A percentile compares a stretch with the other conserved stretches of the same genome.
Evolutionary conservation across 2,113 vertebrate species (phyloP).

Genomic region (Elaphurus davidianus): DNA sequence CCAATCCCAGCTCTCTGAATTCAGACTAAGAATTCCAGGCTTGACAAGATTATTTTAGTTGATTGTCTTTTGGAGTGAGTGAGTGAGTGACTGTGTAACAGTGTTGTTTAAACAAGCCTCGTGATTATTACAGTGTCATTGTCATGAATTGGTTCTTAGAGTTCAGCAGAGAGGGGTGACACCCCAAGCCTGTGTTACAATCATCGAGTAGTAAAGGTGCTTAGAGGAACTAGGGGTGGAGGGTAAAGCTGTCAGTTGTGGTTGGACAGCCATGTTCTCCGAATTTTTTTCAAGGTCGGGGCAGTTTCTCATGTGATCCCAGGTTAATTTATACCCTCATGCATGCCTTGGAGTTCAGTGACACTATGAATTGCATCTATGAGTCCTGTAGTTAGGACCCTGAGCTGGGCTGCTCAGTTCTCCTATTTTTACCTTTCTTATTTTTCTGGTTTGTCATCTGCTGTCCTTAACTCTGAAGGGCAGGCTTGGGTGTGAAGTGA

Average conservation of each 20-base stretch:
- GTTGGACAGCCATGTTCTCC: neutral
- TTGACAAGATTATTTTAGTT: neutral
- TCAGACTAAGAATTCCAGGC: neutral
- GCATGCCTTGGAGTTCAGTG: neutral
- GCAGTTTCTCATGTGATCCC: neutral
- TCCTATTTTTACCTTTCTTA: neutral
- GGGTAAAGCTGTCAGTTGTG: neutral
- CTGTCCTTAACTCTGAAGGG: neutral
- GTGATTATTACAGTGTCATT: neutral
- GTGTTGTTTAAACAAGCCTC: neutral
- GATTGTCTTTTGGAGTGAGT: neutral
- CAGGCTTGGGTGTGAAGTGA: neutral
- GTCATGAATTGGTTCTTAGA: neutral
- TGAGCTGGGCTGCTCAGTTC: neutral
- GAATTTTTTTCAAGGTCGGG: neutral
- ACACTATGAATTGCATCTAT: fast-evolving
- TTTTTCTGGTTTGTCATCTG: neutral
- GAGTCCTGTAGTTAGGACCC: neutral
- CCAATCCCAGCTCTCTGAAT: neutral
- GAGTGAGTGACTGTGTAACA: neutral
- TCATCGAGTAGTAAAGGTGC: neutral
- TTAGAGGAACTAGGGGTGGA: neutral
- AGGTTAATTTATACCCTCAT: neutral
- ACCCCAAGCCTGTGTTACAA: neutral
- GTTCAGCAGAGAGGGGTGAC: neutral